Conservation (phyloP, 2,113 vertebrate genomes). For the Poeciliopsis prolifica region DNA sequence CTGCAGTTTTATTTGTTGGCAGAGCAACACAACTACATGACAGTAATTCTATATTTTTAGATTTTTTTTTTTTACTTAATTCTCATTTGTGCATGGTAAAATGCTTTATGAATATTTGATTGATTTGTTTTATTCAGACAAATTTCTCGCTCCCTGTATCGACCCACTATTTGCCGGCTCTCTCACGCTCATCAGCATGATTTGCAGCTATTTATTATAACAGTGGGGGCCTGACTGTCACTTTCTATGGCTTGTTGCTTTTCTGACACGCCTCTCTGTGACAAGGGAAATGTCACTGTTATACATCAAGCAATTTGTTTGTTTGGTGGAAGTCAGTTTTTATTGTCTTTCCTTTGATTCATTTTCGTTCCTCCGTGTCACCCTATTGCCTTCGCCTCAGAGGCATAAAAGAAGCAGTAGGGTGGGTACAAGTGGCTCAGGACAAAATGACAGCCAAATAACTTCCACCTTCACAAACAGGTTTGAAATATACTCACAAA, state of each 20-base stretch:
- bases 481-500: neutral
- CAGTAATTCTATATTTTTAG: constrained; percentile 4
- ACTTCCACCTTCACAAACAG: neutral
- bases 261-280: constrained; percentile 61
- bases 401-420: neutral
- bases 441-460: neutral
- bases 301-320: constrained; percentile 70
- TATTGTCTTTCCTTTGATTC: constrained; percentile 57
- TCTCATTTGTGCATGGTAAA: constrained; percentile 45
- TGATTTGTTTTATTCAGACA: constrained; percentile 61
- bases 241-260: constrained; percentile 62
- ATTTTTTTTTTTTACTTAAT: constrained; percentile 33
- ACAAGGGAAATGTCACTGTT: constrained; percentile 67
- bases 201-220: constrained; percentile 64
- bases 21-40: too few relatives aligned
- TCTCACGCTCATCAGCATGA: constrained; percentile 55
- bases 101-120: constrained; percentile 60
- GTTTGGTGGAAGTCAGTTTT: constrained; percentile 60
- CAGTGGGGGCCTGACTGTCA: constrained; percentile 52
- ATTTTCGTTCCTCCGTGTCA: constrained; percentile 42
- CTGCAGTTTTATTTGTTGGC: neutral
- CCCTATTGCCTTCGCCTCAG: neutral
- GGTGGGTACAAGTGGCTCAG: neutral
- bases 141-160: constrained; percentile 46
- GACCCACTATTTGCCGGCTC: constrained; percentile 48